A percentile compares a stretch with the other conserved stretches of the same genome.
phyloP scores from a whole-genome alignment of 92 coral and sea anemone genomes.

The Umimayanthus chanpuru region DNA sequence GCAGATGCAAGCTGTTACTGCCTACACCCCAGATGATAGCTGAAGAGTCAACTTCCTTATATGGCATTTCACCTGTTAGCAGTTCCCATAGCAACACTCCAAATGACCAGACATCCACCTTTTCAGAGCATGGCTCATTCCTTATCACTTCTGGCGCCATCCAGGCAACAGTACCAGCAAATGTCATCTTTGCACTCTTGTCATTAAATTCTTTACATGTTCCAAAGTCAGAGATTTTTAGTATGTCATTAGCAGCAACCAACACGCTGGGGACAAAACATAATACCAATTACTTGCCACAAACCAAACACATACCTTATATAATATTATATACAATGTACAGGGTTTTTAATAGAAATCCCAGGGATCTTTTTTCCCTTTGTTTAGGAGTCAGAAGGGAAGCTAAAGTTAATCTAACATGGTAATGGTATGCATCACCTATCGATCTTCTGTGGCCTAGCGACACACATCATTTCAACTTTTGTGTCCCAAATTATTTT shows the following conservation, averaged over 20 bases:
- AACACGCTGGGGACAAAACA: conserved; percentile 63
- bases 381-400: too few species aligned
- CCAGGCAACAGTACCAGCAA: conserved; percentile 97
- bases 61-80: conserved; percentile 92
- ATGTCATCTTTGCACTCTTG: conserved; percentile 90
- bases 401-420: too few species aligned
- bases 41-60: conserved; percentile 89
- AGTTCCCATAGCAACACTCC: conserved; percentile 92
- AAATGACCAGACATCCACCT: conserved; percentile 92
- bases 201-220: conserved; percentile 89
- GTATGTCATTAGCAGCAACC: conserved; percentile 75
- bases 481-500: too few species aligned
- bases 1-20: conserved; percentile 86
- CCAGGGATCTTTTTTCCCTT: too few species aligned
- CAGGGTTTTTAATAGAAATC: too few species aligned
- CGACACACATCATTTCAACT: too few species aligned
- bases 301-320: background rate
- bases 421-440: too few species aligned
- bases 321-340: too few species aligned
- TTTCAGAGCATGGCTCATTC: conserved; percentile 91
- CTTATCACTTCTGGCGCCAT: conserved; percentile 96
- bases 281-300: background rate
- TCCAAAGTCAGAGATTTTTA: conserved; percentile 94
- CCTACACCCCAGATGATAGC: conserved; percentile 96
- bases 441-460: too few species aligned